Base-by-base conservation (phyloP, 2,888 invertebrate genomes). In the Bedellia somnulentella region DNA sequence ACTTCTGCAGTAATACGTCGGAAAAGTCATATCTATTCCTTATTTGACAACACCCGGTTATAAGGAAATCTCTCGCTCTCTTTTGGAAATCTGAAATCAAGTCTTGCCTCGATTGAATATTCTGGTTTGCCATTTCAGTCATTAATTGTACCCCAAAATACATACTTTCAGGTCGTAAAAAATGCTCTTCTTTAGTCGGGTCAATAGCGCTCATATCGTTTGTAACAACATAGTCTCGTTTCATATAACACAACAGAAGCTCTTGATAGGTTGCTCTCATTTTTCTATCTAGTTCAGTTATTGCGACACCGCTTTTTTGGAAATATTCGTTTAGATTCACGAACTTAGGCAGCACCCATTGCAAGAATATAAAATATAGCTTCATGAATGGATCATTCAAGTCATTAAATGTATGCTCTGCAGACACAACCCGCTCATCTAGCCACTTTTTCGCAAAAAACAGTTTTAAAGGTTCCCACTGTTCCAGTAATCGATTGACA, bases 381-480 rank as follows among this genome's bases (percentile, higher is more conserved):
- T 30, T 30, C 16, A 24, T 30, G 11, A 24, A 17, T 8, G 16
- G 24, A 4, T 30, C 24, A 4, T 30, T 4, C 5, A 30, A 16
- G 11, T 2, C 2, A 12, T 13, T 24, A 24, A 24, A 24, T 24
- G 24, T 24, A 24, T 30, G 30, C 24, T 24, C 16, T 4, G 24
- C 25, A 11, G 8, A 10, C 11, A 24, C 24, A 17, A 24, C 30
- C 2, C 17, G 10, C 17, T 30, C 30, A 3, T 24, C 16, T 3
- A 30, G 17, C 30, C 30, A 30, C 17, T 24, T 30, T 6, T 13
- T 13, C 16, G 24, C 30, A 30, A 30, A 30, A 12, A 18, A 40
- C 2, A 39, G 23, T 21, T 18, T 22, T 16, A 49, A 30, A 11
- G 48, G 42, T 24, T 45, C 36, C 45, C 49, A 49, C 33, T 51